These are phyloP conservation scores for Bradypus variegatus DNA, from an alignment of 2,797 vertebrate species.

Conservation along the genomic window DNA sequence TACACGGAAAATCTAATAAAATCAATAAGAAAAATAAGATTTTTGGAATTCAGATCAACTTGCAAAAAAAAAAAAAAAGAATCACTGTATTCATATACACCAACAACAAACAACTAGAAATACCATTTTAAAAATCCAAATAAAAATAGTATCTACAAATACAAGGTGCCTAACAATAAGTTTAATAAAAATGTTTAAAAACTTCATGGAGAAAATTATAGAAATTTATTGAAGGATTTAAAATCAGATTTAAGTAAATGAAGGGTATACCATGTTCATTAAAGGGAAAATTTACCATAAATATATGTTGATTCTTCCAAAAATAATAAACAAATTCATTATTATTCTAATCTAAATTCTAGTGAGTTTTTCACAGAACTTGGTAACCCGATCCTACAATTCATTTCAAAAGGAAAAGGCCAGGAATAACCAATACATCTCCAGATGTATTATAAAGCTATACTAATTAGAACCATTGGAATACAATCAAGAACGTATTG, in stretches of 20 bases:
- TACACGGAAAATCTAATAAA: neutral
- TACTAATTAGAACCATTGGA: neutral
- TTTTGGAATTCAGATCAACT: neutral
- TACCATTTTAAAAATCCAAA: neutral
- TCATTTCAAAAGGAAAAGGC: neutral
- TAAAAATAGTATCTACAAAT: neutral
- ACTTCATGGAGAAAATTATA: neutral
- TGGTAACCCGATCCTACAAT: conserved; percentile 4
- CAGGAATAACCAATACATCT: neutral
- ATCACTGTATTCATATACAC: neutral
- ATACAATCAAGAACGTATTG: neutral
- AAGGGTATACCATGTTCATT: neutral
- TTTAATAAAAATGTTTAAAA: neutral
- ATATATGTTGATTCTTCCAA: neutral
- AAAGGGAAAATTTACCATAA: neutral
- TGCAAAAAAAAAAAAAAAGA: neutral
- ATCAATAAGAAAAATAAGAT: neutral
- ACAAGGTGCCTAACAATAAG: neutral
- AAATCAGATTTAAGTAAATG: neutral
- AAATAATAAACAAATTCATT: neutral
- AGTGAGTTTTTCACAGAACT: neutral
- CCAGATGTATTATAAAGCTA: neutral
- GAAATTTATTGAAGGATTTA: neutral
- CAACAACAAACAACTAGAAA: neutral
- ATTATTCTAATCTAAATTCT: neutral